These are phyloP conservation scores for Benthosema pterotum DNA, from an alignment of 2,797 vertebrate genomes.

Conservation along the genomic window DNA sequence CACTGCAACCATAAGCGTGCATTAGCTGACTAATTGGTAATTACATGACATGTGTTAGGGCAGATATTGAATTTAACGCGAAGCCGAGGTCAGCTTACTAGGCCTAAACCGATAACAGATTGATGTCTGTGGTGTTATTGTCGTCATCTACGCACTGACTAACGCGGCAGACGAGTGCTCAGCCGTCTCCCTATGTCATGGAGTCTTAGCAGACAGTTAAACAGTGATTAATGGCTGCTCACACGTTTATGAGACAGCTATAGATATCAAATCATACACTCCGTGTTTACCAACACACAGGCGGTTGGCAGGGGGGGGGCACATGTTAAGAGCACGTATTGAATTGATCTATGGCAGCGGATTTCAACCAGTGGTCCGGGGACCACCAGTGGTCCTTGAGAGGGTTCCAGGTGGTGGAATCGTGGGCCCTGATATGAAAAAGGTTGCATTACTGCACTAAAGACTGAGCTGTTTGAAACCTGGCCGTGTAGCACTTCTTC, in stretches of 20 bases:
- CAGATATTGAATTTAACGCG: constrained; percentile 12
- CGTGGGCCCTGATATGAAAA: too few species aligned
- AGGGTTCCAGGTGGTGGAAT: too few species aligned
- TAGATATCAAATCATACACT: constrained; percentile 32
- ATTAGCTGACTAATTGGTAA: too few species aligned
- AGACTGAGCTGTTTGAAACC: too few species aligned
- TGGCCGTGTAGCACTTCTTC: too few species aligned
- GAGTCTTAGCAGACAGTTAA: constrained; percentile 36
- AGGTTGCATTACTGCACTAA: too few species aligned
- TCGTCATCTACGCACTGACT: constrained; percentile 50
- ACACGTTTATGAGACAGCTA: constrained; percentile 49
- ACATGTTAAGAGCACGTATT: constrained; percentile 10
- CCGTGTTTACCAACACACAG: constrained; percentile 55
- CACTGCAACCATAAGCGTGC: background rate
- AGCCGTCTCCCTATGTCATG: constrained; percentile 32
- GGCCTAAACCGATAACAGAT: constrained; percentile 26
- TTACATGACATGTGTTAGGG: background rate
- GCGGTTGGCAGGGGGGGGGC: constrained; percentile 40
- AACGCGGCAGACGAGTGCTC: constrained; percentile 41
- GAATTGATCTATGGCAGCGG: constrained; percentile 17
- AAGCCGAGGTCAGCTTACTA: constrained; percentile 22
- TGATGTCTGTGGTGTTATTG: constrained; percentile 39
- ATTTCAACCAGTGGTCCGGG: too few species aligned
- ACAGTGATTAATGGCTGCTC: constrained; percentile 66
- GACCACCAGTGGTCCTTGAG: too few species aligned